Evolutionary conservation across 2,113 vertebrate genomes (phyloP).

Genomic region (Cariama cristata): DNA sequence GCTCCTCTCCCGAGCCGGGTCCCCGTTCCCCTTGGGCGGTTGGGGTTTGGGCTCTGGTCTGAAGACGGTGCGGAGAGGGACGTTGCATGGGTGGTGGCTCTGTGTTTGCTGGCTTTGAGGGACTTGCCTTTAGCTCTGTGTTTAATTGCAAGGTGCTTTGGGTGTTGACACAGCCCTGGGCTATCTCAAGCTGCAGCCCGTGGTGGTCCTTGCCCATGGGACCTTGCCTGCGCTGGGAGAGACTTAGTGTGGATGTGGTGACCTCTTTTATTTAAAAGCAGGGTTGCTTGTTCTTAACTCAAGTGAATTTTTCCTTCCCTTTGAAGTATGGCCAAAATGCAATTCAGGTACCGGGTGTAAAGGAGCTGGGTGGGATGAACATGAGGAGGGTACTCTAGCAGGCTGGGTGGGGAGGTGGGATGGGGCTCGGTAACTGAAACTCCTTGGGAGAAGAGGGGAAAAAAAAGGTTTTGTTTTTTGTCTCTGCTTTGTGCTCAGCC

Average conservation of each 20-base stretch:
- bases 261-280: background rate
- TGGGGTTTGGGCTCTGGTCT: background rate
- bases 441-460: background rate
- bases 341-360: rapidly evolving
- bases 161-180: background rate
- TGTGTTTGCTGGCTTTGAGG: background rate
- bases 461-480: background rate
- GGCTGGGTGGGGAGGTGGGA: background rate
- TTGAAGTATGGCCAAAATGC: background rate
- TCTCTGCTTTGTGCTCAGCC: background rate
- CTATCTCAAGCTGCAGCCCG: rapidly evolving
- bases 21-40: rapidly evolving
- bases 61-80: background rate
- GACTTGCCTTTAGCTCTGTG: rapidly evolving
- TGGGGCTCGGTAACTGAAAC: background rate
- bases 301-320: background rate
- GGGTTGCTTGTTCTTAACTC: background rate
- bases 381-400: rapidly evolving
- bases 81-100: rapidly evolving
- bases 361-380: background rate
- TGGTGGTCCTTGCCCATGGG: rapidly evolving
- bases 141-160: background rate
- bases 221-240: background rate
- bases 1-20: background rate
- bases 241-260: background rate